Conservation (phyloP, 2,888 invertebrate species). For the Leucophenga maculata region DNA sequence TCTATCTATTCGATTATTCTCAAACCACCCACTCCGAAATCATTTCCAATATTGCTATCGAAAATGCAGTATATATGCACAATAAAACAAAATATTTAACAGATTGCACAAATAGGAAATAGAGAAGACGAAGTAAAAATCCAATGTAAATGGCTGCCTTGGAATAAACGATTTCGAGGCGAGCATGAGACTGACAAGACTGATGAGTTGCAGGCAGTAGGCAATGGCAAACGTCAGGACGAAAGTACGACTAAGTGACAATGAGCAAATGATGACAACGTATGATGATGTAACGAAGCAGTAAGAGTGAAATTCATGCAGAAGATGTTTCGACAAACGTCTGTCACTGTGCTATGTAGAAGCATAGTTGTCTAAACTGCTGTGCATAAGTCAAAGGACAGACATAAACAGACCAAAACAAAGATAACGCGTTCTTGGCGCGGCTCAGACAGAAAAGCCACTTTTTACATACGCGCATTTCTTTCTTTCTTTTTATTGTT, state of each 20-base stretch:
- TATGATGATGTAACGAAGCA: slow-evolving; percentile 46
- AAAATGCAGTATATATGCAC: not conserved
- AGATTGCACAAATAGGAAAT: slow-evolving; percentile 8
- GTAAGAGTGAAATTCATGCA: slow-evolving; percentile 7
- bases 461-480: not conserved
- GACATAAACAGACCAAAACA: not conserved
- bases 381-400: slow-evolving; percentile 23
- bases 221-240: slow-evolving; percentile 18
- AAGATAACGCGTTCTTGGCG: not conserved
- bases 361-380: not conserved
- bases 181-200: not conserved
- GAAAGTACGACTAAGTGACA: slow-evolving; percentile 32
- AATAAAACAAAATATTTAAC: slow-evolving; percentile 27
- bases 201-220: not conserved
- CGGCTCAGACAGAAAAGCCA: too few relatives aligned
- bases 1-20: too few relatives aligned
- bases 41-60: not conserved
- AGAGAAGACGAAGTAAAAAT: not conserved
- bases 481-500: not conserved
- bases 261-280: slow-evolving; percentile 34
- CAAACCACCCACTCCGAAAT: not conserved
- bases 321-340: slow-evolving; percentile 2
- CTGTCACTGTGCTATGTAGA: not conserved
- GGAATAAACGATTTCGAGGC: too few relatives aligned
- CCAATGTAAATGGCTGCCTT: not conserved